Evolutionary conservation across 2,797 vertebrate genomes (phyloP), one percentile per base, ranked within the genome.

Genomic region (Pangasius larnaudii): DNA sequence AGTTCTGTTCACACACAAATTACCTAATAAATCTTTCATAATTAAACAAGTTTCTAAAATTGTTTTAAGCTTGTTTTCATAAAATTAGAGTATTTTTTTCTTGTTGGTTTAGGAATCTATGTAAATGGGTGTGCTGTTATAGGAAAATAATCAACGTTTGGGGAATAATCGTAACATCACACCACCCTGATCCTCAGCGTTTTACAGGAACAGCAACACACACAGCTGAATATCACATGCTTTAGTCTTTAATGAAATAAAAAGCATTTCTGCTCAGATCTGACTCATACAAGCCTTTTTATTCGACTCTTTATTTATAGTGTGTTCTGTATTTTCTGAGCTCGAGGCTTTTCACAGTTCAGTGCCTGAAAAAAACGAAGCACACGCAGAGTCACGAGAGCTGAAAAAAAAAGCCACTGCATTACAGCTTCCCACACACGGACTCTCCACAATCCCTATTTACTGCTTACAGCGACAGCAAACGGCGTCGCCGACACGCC

Each of bases 331-430:
- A 3, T 22, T 82, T 46, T 61, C 19, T 16, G 14, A 61, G 36
- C 36, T 46, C 7, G 19, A 61, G 79, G 58, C 33, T 82, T 16
- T 82, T 82, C 79, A 81, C 79, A 39, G 56, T 61, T 61, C 79
- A 81, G 46, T 53, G 46, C 14, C 46, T 36, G 33, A 42, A 72
- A 39, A 71, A 71, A 71, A 22, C 2, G 22, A 72, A 24, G 22
- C 39, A 53, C 72, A 75, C 24, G 1, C 71, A 77, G 46, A 77
- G 49, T 77, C 74, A 77, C 7, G 42, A 77, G 46, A 77, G 74
- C 74, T 53, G 46, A 2, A 69, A 36, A 36, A 69, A 36, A 10
- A 49, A 75, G 24, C 14, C 27, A 8, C 74, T 30, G 74, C 74
- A 30, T 78, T 78, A 8, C 74, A 30, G 27, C 49, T 30, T 18